phyloP scores from a whole-genome alignment of 2,113 vertebrate species.

The Chinchilla lanigera region DNA sequence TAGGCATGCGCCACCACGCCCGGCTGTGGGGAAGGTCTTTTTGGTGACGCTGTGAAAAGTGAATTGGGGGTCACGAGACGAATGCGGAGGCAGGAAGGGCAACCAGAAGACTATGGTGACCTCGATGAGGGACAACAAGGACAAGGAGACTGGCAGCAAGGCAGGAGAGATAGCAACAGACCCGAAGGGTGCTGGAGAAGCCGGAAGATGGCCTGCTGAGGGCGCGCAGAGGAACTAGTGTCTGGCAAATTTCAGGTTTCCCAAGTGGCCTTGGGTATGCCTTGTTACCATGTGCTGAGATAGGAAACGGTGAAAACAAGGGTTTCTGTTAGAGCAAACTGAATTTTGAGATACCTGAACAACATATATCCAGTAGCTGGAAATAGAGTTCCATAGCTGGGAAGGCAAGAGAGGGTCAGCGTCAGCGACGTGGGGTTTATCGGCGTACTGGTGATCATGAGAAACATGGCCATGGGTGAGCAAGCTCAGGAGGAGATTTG shows the following conservation, averaged over 20 bases:
- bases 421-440: rapidly evolving
- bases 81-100: not conserved
- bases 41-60: not conserved
- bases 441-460: too few relatives aligned
- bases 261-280: not conserved
- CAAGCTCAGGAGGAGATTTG: not conserved
- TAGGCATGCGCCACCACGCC: too few relatives aligned
- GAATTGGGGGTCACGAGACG: not conserved
- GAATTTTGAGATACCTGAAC: not conserved
- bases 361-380: not conserved
- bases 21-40: not conserved
- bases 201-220: not conserved
- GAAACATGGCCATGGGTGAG: not conserved
- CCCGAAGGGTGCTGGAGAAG: not conserved
- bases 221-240: not conserved
- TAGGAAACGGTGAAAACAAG: not conserved
- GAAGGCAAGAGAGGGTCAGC: not conserved
- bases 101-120: not conserved
- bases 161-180: not conserved
- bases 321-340: not conserved
- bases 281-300: not conserved
- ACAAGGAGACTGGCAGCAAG: not conserved
- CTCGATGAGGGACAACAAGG: not conserved
- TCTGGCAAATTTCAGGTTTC: not conserved
- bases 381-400: not conserved